Evolutionary conservation across 1,140 invertebrate genomes (phyloP), one percentile per base, ranked within the genome.

Genomic region (Orchesella cincta): DNA sequence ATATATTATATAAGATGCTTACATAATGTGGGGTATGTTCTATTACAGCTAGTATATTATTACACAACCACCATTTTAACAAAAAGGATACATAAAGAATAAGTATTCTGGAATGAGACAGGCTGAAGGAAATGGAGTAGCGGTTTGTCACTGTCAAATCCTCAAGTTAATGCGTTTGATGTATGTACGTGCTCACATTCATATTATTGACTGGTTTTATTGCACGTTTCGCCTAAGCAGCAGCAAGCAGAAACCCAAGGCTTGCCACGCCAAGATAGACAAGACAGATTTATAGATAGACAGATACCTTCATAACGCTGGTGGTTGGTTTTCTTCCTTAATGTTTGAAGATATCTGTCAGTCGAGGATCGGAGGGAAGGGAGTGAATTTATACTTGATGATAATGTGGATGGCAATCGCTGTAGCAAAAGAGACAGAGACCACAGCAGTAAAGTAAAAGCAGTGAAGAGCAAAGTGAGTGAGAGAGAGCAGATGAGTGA

Each of bases 81-180:
- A 46, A 57, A 57, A 46, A 46, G 20, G 39, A 23, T 57, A 57
- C 52, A 57, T 46, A 57, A 73, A 73, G 23, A 26, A 26, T 28
- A 14, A 73, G 71, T 5, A 36, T 35, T 26, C 35, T 73, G 18
- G 16, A 64, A 75, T 78, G 74, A 73, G 67, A 73, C 46, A 52
- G 34, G 72, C 28, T 72, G 67, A 74, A 79, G 78, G 78, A 79
- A 79, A 79, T 79, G 78, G 78, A 77, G 57, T 64, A 77, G 78
- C 73, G 73, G 72, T 79, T 79, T 79, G 78, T 79, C 78, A 79
- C 75, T 79, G 78, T 79, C 78, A 79, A 77, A 75, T 35, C 71
- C 34, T 71, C 71, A 77, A 77, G 78, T 79, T 79, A 79, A 79
- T 79, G 78, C 74, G 64, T 74, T 79, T 77, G 75, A 77, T 71